These are phyloP conservation scores for Anthophora plumipes DNA, from an alignment of 2,888 invertebrate genomes.

Conservation along the genomic window DNA sequence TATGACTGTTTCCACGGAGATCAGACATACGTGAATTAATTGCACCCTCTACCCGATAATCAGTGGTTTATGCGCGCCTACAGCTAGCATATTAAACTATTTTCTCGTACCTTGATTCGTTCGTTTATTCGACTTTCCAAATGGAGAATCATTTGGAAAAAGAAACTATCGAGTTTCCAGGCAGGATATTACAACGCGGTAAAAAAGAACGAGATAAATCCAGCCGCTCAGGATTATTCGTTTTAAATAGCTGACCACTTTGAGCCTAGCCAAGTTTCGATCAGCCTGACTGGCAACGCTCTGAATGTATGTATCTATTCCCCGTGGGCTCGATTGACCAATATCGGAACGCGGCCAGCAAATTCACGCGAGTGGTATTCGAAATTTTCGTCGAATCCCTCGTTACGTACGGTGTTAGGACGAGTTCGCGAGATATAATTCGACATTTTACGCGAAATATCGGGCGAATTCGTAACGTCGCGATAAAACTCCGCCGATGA, in stretches of 20 bases:
- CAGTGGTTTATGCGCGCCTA: slow-evolving; percentile 10
- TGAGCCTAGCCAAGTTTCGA: slow-evolving; percentile 24
- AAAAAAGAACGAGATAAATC: neutral
- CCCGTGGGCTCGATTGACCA: slow-evolving; percentile 4
- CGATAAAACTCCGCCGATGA: slow-evolving; percentile 25
- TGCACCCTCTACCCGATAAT: slow-evolving; percentile 56
- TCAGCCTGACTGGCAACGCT: slow-evolving; percentile 16
- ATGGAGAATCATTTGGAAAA: neutral
- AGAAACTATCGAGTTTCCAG: neutral
- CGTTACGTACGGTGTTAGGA: neutral
- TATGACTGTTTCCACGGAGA: slow-evolving; percentile 70
- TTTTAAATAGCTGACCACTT: slow-evolving; percentile 11
- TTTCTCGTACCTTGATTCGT: neutral
- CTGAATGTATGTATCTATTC: slow-evolving; percentile 26
- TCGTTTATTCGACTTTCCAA: neutral
- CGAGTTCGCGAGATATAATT: neutral
- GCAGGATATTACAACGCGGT: neutral
- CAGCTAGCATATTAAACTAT: neutral
- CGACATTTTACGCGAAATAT: neutral
- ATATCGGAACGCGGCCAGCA: neutral
- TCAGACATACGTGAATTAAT: slow-evolving; percentile 71
- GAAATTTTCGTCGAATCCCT: neutral
- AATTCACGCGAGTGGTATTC: slow-evolving; percentile 5
- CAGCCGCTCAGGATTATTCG: slow-evolving; percentile 11
- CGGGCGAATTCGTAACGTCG: neutral